Base-by-base conservation (phyloP, 2,797 vertebrate species). In the Phataginus tricuspis region DNA sequence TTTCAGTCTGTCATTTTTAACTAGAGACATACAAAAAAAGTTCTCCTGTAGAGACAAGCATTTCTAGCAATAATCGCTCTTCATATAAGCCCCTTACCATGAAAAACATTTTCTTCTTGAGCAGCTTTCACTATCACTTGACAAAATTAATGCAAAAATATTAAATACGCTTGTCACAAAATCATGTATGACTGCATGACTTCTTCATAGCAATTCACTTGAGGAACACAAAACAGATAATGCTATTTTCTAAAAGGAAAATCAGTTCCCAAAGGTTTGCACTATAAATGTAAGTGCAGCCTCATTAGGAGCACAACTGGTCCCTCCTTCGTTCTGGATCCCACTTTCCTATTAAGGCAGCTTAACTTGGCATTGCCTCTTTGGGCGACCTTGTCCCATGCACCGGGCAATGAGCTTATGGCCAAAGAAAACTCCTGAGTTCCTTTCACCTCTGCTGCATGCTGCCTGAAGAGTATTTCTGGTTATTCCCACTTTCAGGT, bases 91-190 rank as follows among this genome's bases (percentile, higher is more conserved):
- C 12, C 14, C 7, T 57, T 1, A 18, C 49, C 53, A 66, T 0
- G n/a, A 2, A 80, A 97, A 94, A 42, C 15, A 37, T 25, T 91
- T 94, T 90, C 29, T 85, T 53, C 51, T 96, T 34, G 82, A 45
- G 49, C 75, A 87, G 10, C 11, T 74, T 96, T 79, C 2, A 23
- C 12, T 45, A 82, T 57, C 91, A 97, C 95, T 75, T 86, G 69
- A 95, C 31, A 2, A 1, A 87, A 75, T 68, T 59, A 87, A 95
- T 97, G 84, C 90, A 82, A 97, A 94, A 94, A 80, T 31, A 96
- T 77, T 45, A 88, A 68, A 29, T 1, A 18, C 0, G 29, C 10
- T 95, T 84, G 34, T 15, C 59, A 86, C 16, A 53, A 91, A 95
- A 94, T 82, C 34, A 16, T 15, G 34, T 63, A 16, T 39, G 6